Conservation (phyloP, 2,888 invertebrate species). For the Diabrotica balteata region DNA sequence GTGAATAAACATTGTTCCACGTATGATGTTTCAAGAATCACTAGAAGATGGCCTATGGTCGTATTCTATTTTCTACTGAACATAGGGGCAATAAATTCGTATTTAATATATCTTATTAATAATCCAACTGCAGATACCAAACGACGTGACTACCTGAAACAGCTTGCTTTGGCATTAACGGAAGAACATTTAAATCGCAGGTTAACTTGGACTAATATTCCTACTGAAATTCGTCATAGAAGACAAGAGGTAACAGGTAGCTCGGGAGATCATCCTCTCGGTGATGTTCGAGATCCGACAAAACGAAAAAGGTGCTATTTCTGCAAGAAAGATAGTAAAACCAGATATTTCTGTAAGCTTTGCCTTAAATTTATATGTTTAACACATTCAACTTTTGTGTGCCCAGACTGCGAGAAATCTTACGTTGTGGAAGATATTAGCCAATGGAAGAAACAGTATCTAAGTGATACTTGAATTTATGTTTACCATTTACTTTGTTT, state of each 20-base stretch:
- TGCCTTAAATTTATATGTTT: neutral
- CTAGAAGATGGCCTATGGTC: neutral
- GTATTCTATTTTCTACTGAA: neutral
- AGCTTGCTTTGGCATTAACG: too few species aligned
- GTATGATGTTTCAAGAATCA: neutral
- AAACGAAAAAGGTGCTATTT: neutral
- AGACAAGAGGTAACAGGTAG: neutral
- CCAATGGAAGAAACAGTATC: too few species aligned
- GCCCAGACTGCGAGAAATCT: too few species aligned
- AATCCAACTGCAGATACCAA: too few species aligned
- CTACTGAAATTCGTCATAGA: neutral
- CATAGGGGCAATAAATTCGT: neutral
- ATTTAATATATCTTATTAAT: too few species aligned
- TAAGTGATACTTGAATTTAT: too few species aligned
- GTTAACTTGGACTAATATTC: neutral
- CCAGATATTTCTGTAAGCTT: neutral
- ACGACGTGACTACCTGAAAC: too few species aligned
- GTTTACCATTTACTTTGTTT: too few species aligned
- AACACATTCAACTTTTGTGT: neutral
- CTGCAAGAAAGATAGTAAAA: neutral
- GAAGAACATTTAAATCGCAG: neutral
- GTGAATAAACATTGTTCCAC: neutral
- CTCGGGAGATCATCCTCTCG: neutral
- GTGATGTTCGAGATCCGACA: neutral
- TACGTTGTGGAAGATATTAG: too few species aligned